phyloP scores from a whole-genome alignment of 53 echinoderm and acorn worm genomes.

The Mesocentrotus franciscanus region DNA sequence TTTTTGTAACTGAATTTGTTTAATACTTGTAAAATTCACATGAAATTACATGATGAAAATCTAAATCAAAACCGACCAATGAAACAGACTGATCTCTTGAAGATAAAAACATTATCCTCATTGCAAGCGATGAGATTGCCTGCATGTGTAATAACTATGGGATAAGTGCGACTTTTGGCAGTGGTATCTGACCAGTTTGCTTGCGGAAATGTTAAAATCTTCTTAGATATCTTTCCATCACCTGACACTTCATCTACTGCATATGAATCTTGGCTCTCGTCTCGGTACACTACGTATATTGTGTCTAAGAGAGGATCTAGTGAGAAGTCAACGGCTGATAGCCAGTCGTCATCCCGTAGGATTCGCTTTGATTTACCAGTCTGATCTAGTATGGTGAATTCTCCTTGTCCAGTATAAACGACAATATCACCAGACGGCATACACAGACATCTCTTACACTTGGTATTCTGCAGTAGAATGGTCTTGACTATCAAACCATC shows the following conservation, averaged over 20 bases:
- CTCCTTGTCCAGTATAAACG: neutral
- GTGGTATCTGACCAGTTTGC: slow-evolving; percentile 23
- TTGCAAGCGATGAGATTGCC: slow-evolving; percentile 6
- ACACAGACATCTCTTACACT: slow-evolving; percentile 20
- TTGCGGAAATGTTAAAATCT: slow-evolving; percentile 3
- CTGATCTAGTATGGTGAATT: neutral
- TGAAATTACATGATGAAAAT: too few species aligned
- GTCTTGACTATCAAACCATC: neutral
- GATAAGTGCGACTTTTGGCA: slow-evolving; percentile 15
- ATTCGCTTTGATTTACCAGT: neutral
- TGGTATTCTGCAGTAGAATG: neutral
- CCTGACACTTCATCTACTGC: neutral
- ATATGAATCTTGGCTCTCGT: neutral
- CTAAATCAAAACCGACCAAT: neutral
- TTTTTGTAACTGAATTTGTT: too few species aligned
- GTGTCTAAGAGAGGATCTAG: slow-evolving; percentile 22
- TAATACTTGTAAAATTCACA: too few species aligned
- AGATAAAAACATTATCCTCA: slow-evolving; percentile 16
- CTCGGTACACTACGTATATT: neutral
- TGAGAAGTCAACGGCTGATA: neutral
- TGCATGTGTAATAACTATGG: slow-evolving; percentile 21
- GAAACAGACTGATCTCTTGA: slow-evolving; percentile 21
- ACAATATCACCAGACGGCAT: slow-evolving; percentile 19
- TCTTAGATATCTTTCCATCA: neutral
- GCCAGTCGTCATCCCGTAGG: neutral